phyloP scores from a whole-genome alignment of 2,888 invertebrate species.

The Pharmacophagus antenor region DNA sequence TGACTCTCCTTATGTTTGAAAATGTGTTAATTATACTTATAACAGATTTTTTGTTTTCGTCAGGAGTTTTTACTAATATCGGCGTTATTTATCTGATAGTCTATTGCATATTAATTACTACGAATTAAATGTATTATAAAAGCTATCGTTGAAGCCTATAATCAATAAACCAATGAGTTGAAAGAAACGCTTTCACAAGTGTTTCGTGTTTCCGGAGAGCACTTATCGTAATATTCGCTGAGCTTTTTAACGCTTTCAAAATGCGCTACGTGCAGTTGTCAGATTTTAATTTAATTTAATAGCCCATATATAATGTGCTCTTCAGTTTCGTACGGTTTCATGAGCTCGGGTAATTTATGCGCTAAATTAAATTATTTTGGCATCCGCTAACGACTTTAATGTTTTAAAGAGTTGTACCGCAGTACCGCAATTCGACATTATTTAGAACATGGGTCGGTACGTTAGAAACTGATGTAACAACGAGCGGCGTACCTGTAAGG shows the following conservation, averaged over 20 bases:
- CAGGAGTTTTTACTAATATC: too few species aligned
- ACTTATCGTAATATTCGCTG: slow-evolving; percentile 19
- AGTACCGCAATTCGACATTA: not conserved
- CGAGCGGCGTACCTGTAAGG: too few species aligned
- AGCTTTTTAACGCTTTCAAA: slow-evolving; percentile 18
- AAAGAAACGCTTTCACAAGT: not conserved
- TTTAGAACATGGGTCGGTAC: too few species aligned
- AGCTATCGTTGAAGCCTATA: not conserved
- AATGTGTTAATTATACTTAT: too few species aligned
- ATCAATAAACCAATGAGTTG: slow-evolving; percentile 8
- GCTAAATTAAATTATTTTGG: slow-evolving; percentile 66
- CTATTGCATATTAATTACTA: not conserved
- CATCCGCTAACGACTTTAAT: slow-evolving; percentile 57
- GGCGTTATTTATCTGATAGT: too few species aligned
- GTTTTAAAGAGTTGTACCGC: slow-evolving; percentile 50
- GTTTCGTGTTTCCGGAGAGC: slow-evolving; percentile 6
- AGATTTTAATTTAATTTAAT: slow-evolving; percentile 57
- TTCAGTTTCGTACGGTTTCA: slow-evolving; percentile 40
- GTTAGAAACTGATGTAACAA: too few species aligned
- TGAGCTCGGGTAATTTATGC: slow-evolving; percentile 50
- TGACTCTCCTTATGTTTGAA: too few species aligned
- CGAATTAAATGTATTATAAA: not conserved
- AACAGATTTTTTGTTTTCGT: too few species aligned
- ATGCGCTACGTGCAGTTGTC: slow-evolving; percentile 33
- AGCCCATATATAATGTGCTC: slow-evolving; percentile 46